Evolutionary conservation across 37 sponge, comb jelly and placozoan species (phyloP), one percentile per base, ranked within the genome.

Genomic region (Tethya wilhelma): DNA sequence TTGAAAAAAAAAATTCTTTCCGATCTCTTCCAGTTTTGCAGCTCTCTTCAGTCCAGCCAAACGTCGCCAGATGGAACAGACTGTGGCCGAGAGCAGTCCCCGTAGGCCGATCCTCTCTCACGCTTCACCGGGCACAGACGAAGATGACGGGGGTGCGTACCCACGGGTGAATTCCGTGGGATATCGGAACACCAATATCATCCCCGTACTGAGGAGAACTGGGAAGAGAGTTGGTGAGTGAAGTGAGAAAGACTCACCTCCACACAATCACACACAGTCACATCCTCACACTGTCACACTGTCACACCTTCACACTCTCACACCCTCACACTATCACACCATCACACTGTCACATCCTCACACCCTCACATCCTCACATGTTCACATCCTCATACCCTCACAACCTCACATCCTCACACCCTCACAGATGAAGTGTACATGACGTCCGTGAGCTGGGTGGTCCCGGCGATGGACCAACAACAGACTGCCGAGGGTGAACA

Each of bases 11-110:
- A n/a, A n/a, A n/a, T 67, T 12, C 40, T 4, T 36, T 67, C 68
- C 11, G 40, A 8, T 22, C 68, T 57, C 79, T 33, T 62, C 49
- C 58, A 92, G 93, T 57, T 80, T 93, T 37, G 62, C 81, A 14
- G 93, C 93, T 30, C 20, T 93, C 53, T 88, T 93, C 44, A 88
- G 89, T 80, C 81, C 93, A 9, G 73, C 86, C 57, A 93, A 88
- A 74, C 25, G 93, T 6, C 60, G 86, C 20, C 81, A 93, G 68
- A 39, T 93, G 76, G 93, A 93, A 65, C 71, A 84, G 38, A 59
- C 36, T 20, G 30, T 67, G 25, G 64, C 67, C 40, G 77, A 84
- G 19, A 44, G 63, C 46, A 77, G 78, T 38, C 82, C 93, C 32
- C 72, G 74, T 6, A 42, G 89, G 17, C 69, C 78, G 7, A 69